A percentile compares a stretch with the other conserved stretches of the same genome.
Conservation (phyloP, 2,797 vertebrate species). For the Naso thynnoides region DNA sequence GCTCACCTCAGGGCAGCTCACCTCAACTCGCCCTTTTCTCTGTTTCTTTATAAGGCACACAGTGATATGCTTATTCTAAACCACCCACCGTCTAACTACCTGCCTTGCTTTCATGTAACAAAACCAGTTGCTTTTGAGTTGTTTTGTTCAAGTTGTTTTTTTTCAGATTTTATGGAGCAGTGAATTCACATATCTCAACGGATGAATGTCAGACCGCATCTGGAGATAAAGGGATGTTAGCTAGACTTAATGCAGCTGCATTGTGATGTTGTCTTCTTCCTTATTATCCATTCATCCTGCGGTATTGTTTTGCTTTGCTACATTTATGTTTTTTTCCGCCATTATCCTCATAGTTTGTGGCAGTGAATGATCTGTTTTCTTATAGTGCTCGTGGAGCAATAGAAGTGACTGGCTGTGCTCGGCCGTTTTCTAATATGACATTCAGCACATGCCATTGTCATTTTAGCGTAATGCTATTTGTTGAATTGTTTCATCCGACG, state of each 20-base stretch:
- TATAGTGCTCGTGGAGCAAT: conserved; percentile 7
- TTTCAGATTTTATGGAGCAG: conserved; percentile 22
- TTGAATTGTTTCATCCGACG: conserved; percentile 37
- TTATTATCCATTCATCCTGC: conserved; percentile 7
- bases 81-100: background rate
- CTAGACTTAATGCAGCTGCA: background rate
- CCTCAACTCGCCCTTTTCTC: conserved; percentile 8
- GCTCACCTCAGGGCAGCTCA: conserved; percentile 38
- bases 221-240: background rate
- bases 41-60: conserved; percentile 15
- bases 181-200: conserved; percentile 19
- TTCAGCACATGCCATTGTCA: conserved; percentile 31
- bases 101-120: conserved; percentile 22
- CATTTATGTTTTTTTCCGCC: background rate
- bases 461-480: conserved; percentile 40
- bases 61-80: conserved; percentile 10
- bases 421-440: conserved; percentile 2
- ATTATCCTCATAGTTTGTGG: conserved; percentile 11
- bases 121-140: conserved; percentile 5
- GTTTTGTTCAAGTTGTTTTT: conserved; percentile 35
- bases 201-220: conserved; percentile 2
- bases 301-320: background rate
- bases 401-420: conserved; percentile 28
- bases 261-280: conserved; percentile 1
- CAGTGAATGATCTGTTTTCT: conserved; percentile 1